Base-by-base conservation (phyloP, 2,797 vertebrate genomes). In the Rhinophrynus dorsalis region DNA sequence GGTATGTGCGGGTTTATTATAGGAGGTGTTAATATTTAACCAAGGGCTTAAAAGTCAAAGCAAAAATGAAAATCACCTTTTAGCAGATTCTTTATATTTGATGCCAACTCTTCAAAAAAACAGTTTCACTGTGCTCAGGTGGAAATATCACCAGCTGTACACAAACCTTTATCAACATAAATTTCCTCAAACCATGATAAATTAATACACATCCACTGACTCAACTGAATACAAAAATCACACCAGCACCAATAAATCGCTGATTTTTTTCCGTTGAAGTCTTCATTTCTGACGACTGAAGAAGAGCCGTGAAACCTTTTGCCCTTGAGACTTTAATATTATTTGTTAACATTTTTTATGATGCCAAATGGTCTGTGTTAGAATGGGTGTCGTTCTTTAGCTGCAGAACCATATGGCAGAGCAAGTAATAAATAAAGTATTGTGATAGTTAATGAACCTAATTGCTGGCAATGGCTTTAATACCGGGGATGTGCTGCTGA, bases 391-490 rank as follows among this genome's bases (percentile, higher is more conserved):
- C 88, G 83, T 90, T 86, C 89, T 90, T 91, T 89, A 85, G 88
- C 88, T 90, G 87, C 82, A 88, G 87, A 91, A 90, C 89, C 90
- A 91, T 91, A 91, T 91, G 90, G 90, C 87, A 88, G 64, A 78
- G 80, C 78, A 80, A 84, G 88, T 89, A 88, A 91, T 91, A 91
- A 91, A 91, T 91, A 91, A 91, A 88, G 90, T 90, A 89, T 90
- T 91, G 89, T 91, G 90, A 91, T 91, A 91, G 90, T 91, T 91
- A 91, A 91, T 91, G 90, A 90, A 89, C 86, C 89, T 91, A 91
- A 91, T 91, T 91, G 90, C 89, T 74, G 89, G 89, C 87, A 81
- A 87, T 90, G 89, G 87, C 88, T 91, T 89, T 89, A 89, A 91
- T 88, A 88, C 86, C 74, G 86, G 81, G 86, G 83, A 86, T 88